Conservation (phyloP, 2,888 invertebrate genomes). For the Gastrophysa polygoni region DNA sequence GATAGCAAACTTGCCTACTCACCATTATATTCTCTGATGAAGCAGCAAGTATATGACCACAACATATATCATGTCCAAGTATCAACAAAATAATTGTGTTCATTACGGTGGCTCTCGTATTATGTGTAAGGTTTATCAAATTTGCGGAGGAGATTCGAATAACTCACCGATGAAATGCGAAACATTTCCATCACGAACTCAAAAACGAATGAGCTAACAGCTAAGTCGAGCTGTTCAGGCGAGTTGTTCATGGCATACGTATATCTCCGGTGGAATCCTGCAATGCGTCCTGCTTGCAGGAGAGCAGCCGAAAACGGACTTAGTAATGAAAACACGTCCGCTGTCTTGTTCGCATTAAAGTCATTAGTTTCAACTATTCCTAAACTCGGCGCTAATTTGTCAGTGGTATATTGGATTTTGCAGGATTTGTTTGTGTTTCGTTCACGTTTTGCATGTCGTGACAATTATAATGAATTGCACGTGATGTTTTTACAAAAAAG, state of each 20-base stretch:
- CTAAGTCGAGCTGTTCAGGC: not conserved
- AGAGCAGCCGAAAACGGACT: conserved; percentile 18
- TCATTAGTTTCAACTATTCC: conserved; percentile 38
- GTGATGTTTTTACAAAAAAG: not conserved
- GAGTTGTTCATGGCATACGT: conserved; percentile 19
- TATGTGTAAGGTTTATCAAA: too few relatives aligned
- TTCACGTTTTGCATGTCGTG: not conserved
- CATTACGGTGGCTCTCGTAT: too few relatives aligned
- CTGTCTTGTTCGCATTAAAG: conserved; percentile 31
- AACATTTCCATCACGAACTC: not conserved
- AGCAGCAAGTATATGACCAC: too few relatives aligned
- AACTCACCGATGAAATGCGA: not conserved
- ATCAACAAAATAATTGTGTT: too few relatives aligned
- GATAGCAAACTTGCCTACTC: too few relatives aligned
- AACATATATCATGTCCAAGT: too few relatives aligned
- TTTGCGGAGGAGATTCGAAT: too few relatives aligned
- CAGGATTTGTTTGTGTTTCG: conserved; percentile 21
- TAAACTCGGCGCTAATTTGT: conserved; percentile 32
- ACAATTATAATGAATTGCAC: not conserved
- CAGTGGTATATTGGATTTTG: conserved; percentile 30
- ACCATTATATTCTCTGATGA: too few relatives aligned
- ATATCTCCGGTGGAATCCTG: conserved; percentile 20
- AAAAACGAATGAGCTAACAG: not conserved
- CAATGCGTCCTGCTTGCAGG: conserved; percentile 24
- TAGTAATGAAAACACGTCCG: conserved; percentile 33